Evolutionary conservation across 2,797 vertebrate species (phyloP).

Genomic region (Sebastiscus albofasciatus): DNA sequence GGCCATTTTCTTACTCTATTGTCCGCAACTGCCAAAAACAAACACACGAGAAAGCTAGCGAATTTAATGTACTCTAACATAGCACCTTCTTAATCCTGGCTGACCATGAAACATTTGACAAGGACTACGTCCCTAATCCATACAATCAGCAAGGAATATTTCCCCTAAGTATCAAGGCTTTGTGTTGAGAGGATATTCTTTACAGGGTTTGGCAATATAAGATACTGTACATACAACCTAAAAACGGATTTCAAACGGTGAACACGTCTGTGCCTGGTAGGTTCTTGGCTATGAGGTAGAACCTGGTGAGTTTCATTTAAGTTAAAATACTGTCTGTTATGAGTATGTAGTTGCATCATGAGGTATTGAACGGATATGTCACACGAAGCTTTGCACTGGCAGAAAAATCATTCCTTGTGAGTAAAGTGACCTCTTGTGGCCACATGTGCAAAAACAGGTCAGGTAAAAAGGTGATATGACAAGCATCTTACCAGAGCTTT

Average conservation of each 20-base stretch:
- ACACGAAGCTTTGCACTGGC: conserved; percentile 86
- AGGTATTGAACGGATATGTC: conserved; percentile 87
- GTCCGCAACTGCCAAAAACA: conserved; percentile 53
- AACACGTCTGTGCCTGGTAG: conserved; percentile 79
- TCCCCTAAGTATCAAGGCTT: conserved; percentile 82
- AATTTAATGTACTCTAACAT: conserved; percentile 66
- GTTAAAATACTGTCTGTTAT: conserved; percentile 86
- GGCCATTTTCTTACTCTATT: conserved; percentile 59
- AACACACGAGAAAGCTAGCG: conserved; percentile 67
- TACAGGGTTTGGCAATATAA: conserved; percentile 77
- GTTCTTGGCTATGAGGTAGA: conserved; percentile 90
- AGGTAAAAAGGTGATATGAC: conserved; percentile 89
- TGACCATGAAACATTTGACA: conserved; percentile 68
- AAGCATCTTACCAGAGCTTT: conserved; percentile 88
- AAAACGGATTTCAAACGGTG: conserved; percentile 67
- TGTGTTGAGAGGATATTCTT: conserved; percentile 77
- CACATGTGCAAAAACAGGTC: conserved; percentile 88
- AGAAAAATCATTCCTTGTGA: conserved; percentile 87
- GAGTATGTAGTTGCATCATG: conserved; percentile 85
- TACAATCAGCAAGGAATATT: conserved; percentile 83
- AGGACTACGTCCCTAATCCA: conserved; percentile 71
- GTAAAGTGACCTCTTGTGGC: conserved; percentile 80
- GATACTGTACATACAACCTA: conserved; percentile 73
- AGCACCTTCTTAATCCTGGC: conserved; percentile 80
- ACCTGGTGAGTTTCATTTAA: conserved; percentile 82